Conservation (phyloP, 2,888 invertebrate species). For the Hydrotaea diabolus region DNA sequence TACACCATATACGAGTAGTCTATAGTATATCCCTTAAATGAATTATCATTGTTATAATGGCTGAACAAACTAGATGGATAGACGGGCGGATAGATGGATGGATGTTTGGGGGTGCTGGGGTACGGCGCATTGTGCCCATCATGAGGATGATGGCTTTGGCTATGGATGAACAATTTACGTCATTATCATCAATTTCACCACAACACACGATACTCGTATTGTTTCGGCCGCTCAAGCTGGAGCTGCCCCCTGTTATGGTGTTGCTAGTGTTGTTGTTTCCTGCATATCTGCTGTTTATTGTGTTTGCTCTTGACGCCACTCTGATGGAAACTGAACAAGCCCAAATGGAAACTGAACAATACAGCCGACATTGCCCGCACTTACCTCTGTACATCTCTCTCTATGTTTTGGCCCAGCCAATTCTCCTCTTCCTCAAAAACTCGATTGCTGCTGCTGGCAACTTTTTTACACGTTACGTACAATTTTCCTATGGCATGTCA, state of each 20-base stretch:
- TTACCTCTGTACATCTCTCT: too few species aligned
- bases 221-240: not conserved
- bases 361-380: not conserved
- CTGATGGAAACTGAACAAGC: constrained; percentile 4
- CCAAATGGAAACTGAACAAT: constrained; percentile 14
- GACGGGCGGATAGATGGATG: not conserved
- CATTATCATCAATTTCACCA: constrained; percentile 24
- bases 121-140: not conserved
- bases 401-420: too few species aligned
- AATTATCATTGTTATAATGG: not conserved
- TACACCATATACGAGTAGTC: not conserved
- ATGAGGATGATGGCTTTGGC: not conserved
- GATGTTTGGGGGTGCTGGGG: not conserved
- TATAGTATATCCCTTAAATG: not conserved
- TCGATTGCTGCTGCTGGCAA: not conserved
- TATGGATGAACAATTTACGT: constrained; percentile 7
- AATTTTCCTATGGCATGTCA: not conserved
- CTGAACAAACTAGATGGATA: not conserved
- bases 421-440: not conserved
- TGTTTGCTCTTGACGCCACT: not conserved
- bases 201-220: not conserved
- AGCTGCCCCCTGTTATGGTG: not conserved
- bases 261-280: constrained; percentile 3
- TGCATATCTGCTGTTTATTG: not conserved
- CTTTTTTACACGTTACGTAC: not conserved